phyloP scores from a whole-genome alignment of 2,113 vertebrate species.

The Felis chaus region DNA sequence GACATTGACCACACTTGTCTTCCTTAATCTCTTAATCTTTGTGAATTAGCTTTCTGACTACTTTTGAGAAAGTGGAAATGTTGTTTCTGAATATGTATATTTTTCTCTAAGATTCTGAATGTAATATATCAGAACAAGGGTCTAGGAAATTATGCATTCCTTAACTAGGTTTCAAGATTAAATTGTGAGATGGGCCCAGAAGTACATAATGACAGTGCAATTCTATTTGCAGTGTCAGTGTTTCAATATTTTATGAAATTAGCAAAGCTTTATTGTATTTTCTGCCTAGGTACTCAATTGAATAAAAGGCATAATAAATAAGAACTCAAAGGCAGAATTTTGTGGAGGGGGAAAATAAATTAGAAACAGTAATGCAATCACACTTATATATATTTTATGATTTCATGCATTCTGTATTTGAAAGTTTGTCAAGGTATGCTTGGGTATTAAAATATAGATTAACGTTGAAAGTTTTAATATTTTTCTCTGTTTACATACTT shows the following conservation, averaged over 20 bases:
- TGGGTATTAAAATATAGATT: constrained; percentile 87
- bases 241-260: constrained; percentile 88
- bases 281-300: constrained; percentile 79
- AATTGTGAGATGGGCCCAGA: constrained; percentile 78
- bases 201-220: constrained; percentile 80
- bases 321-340: constrained; percentile 85
- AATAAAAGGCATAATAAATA: constrained; percentile 87
- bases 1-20: neutral
- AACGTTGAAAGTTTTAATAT: constrained; percentile 86
- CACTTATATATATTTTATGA: constrained; percentile 85
- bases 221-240: constrained; percentile 81
- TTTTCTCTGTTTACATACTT: constrained; percentile 84
- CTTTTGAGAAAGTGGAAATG: constrained; percentile 10
- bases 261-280: constrained; percentile 85
- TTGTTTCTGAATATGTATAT: constrained; percentile 43
- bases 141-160: constrained; percentile 62
- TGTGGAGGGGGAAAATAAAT: constrained; percentile 85
- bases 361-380: constrained; percentile 85
- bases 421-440: constrained; percentile 86
- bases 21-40: constrained; percentile 27
- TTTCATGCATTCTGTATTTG: constrained; percentile 86
- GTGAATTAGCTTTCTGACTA: neutral
- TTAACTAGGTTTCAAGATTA: constrained; percentile 82
- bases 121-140: constrained; percentile 36
- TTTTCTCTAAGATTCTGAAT: constrained; percentile 21